These are phyloP conservation scores for Metalampra italica DNA, from an alignment of 2,888 invertebrate genomes.

Conservation along the genomic window DNA sequence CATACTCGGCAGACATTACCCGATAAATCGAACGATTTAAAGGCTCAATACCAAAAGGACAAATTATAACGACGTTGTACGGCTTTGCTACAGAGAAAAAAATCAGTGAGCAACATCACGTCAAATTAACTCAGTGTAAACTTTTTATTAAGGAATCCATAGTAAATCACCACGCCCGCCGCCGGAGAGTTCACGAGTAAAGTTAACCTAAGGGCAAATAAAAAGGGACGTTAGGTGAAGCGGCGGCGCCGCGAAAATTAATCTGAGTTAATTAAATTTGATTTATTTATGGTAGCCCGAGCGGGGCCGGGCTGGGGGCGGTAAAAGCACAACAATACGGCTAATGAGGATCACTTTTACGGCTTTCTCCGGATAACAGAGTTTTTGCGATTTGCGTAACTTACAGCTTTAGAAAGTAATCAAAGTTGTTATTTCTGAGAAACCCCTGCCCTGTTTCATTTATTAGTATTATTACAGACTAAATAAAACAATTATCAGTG, in stretches of 20 bases:
- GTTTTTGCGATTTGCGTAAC: constrained; percentile 65
- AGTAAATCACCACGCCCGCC: constrained; percentile 40
- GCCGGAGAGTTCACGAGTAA: constrained; percentile 45
- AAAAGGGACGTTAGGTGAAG: constrained; percentile 58
- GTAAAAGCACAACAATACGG: constrained; percentile 71
- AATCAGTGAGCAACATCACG: constrained; percentile 44
- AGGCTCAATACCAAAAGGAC: background rate
- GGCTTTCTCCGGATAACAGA: constrained; percentile 66
- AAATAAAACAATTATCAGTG: too few species aligned
- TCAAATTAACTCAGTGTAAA: constrained; percentile 66
- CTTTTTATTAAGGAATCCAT: constrained; percentile 74
- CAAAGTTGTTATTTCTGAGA: constrained; percentile 38
- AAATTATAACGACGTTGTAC: constrained; percentile 49
- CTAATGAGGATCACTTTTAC: constrained; percentile 73
- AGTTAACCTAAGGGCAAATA: constrained; percentile 63
- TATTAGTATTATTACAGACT: background rate
- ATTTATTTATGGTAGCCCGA: constrained; percentile 71
- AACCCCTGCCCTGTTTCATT: constrained; percentile 21
- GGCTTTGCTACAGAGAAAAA: constrained; percentile 40
- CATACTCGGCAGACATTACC: too few species aligned
- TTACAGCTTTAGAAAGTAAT: constrained; percentile 42
- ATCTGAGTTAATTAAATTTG: constrained; percentile 78
- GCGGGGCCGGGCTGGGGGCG: constrained; percentile 44
- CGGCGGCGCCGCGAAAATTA: constrained; percentile 69
- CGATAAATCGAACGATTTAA: background rate